Conservation (phyloP, 2,888 invertebrate genomes). For the Thelaira solivaga region DNA sequence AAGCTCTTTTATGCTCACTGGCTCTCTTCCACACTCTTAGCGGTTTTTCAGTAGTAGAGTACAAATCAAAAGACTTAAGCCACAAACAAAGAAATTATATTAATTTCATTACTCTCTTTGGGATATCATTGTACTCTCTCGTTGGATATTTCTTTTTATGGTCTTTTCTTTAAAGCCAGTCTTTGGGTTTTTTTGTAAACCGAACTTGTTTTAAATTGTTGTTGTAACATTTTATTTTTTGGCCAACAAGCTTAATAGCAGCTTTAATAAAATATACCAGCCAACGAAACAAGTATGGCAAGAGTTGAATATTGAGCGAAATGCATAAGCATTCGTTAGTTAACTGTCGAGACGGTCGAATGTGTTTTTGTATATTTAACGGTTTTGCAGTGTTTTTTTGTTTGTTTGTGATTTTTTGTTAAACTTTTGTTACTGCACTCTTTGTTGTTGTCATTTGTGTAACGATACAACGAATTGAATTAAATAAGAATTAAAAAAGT, state of each 20-base stretch:
- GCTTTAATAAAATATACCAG: conserved; percentile 27
- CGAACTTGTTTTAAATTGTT: conserved; percentile 46
- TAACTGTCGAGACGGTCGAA: conserved; percentile 68
- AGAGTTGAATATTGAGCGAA: conserved; percentile 47
- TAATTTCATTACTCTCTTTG: neutral
- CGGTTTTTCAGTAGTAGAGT: neutral
- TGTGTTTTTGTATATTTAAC: conserved; percentile 51
- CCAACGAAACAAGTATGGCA: conserved; percentile 53
- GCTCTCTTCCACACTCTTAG: conserved; percentile 39
- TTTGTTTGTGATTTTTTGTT: conserved; percentile 1
- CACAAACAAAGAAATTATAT: conserved; percentile 44
- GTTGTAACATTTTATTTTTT: conserved; percentile 11
- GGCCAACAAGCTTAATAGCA: conserved; percentile 42
- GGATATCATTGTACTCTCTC: conserved; percentile 11
- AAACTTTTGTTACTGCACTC: neutral
- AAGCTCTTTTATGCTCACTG: conserved; percentile 35
- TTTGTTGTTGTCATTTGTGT: conserved; percentile 7
- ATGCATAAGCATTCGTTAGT: conserved; percentile 65
- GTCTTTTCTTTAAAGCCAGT: conserved; percentile 28
- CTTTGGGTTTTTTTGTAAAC: conserved; percentile 5
- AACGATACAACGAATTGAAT: neutral
- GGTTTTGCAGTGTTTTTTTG: conserved; percentile 13
- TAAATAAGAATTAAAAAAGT: neutral
- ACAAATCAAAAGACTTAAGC: conserved; percentile 63
- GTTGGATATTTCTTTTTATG: conserved; percentile 33